Conservation (phyloP, 2,797 vertebrate genomes). For the Coracias cyanogaster region DNA sequence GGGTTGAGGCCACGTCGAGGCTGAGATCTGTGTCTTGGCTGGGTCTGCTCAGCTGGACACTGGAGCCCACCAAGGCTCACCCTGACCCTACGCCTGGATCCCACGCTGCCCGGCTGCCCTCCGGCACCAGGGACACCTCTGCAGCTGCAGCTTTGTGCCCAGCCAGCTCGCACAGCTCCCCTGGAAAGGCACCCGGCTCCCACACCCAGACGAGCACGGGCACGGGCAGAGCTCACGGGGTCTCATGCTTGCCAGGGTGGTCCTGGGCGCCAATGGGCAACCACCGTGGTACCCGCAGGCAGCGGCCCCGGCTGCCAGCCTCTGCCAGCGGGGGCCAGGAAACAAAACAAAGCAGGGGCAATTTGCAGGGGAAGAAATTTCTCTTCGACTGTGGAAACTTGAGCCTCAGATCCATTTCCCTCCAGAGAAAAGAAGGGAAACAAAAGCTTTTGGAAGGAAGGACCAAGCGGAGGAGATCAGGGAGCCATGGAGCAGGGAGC, state of each 20-base stretch:
- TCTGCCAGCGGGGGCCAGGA: neutral
- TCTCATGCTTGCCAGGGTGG: fast-evolving
- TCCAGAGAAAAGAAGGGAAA: neutral
- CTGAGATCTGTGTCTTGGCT: neutral
- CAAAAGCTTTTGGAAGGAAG: neutral
- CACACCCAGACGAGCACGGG: fast-evolving
- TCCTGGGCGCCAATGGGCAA: neutral
- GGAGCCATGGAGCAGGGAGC: neutral
- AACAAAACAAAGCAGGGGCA: neutral
- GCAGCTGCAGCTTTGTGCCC: neutral
- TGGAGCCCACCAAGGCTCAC: neutral
- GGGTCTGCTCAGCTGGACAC: neutral
- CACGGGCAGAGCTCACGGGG: neutral
- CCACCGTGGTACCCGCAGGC: fast-evolving
- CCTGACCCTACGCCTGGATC: neutral
- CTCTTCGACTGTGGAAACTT: neutral
- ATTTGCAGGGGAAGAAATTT: neutral
- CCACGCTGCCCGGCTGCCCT: fast-evolving
- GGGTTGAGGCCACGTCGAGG: neutral
- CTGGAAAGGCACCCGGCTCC: neutral
- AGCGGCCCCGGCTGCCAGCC: fast-evolving
- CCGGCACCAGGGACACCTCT: fast-evolving
- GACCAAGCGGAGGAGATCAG: fast-evolving
- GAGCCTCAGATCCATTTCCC: neutral
- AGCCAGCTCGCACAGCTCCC: neutral